phyloP scores from a whole-genome alignment of 2,797 vertebrate genomes.

The Loris lydekkerianus region DNA sequence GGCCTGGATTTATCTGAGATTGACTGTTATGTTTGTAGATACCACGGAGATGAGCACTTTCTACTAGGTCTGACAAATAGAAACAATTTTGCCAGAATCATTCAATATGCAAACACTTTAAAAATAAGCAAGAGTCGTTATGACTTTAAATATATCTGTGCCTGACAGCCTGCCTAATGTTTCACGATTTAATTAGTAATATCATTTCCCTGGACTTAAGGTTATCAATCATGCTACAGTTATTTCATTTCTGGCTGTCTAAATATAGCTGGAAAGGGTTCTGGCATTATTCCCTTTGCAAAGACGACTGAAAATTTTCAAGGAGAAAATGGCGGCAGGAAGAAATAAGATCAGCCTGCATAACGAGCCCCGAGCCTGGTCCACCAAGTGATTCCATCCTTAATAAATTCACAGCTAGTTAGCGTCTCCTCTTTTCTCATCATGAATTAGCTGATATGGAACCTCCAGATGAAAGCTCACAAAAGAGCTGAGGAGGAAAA shows the following conservation, averaged over 20 bases:
- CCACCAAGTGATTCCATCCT: not conserved
- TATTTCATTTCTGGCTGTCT: slow-evolving; percentile 75
- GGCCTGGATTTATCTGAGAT: not conserved
- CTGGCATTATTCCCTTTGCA: slow-evolving; percentile 44
- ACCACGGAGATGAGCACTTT: not conserved
- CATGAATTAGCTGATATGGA: slow-evolving; percentile 46
- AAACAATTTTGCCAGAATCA: slow-evolving; percentile 55
- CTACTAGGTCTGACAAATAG: slow-evolving; percentile 44
- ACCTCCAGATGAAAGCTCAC: slow-evolving; percentile 2
- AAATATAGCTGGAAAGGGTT: slow-evolving; percentile 69
- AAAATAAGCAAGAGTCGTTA: slow-evolving; percentile 66
- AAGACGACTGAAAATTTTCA: slow-evolving; percentile 65
- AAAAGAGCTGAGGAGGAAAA: slow-evolving; percentile 68
- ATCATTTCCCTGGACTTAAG: slow-evolving; percentile 75
- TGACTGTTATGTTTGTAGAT: not conserved
- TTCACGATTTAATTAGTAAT: slow-evolving; percentile 84
- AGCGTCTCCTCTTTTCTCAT: slow-evolving; percentile 11
- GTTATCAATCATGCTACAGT: slow-evolving; percentile 75
- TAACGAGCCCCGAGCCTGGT: not conserved
- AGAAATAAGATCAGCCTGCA: slow-evolving; percentile 24
- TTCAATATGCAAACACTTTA: slow-evolving; percentile 51
- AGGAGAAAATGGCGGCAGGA: slow-evolving; percentile 72
- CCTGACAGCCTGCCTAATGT: slow-evolving; percentile 78
- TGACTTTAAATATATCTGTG: slow-evolving; percentile 77
- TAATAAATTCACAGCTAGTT: slow-evolving; percentile 61